Conservation (phyloP, 2,113 vertebrate species). For the Colaptes auratus region DNA sequence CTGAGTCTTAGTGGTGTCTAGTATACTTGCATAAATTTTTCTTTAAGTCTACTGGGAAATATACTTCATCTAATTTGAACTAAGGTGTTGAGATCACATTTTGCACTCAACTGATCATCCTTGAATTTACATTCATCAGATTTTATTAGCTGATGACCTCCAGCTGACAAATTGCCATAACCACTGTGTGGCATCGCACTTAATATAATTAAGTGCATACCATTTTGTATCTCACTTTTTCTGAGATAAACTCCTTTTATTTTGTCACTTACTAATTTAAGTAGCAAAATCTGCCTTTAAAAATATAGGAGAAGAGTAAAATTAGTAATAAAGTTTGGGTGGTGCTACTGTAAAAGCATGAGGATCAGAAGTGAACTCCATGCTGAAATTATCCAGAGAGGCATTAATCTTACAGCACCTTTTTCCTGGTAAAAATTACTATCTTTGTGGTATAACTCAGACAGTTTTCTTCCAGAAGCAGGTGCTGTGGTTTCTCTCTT, state of each 20-base stretch:
- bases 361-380: neutral
- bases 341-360: neutral
- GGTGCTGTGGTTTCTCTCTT: neutral
- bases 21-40: neutral
- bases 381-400: neutral
- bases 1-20: neutral
- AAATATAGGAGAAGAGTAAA: neutral
- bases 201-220: neutral
- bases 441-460: neutral
- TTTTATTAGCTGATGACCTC: neutral
- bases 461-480: neutral
- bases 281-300: neutral
- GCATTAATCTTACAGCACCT: neutral
- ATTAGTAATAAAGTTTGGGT: neutral
- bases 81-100: neutral
- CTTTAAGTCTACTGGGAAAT: neutral
- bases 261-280: neutral
- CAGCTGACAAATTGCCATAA: neutral
- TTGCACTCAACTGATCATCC: neutral
- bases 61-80: neutral
- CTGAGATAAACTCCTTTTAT: neutral
- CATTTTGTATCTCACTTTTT: neutral
- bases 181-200: neutral
- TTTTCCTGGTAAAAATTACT: neutral
- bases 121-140: neutral